phyloP scores from a whole-genome alignment of 2,113 vertebrate species.

The Mobula hypostoma region DNA sequence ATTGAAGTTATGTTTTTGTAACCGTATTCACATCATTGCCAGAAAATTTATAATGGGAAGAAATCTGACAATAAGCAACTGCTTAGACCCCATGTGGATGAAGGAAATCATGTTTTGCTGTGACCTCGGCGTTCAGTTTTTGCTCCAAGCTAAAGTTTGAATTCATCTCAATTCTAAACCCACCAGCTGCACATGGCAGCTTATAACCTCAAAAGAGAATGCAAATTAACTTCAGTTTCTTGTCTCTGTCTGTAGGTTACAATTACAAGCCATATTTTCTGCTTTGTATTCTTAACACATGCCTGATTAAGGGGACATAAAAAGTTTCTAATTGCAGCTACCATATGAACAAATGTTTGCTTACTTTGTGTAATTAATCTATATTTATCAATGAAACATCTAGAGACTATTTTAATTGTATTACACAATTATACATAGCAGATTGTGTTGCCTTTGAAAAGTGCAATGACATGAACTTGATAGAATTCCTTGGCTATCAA shows the following conservation, averaged over 20 bases:
- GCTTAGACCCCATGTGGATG: background rate
- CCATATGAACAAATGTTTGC: background rate
- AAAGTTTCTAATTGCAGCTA: too few species aligned
- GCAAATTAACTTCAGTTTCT: background rate
- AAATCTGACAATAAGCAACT: background rate
- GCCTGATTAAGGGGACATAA: background rate
- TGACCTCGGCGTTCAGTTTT: background rate
- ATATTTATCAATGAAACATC: background rate
- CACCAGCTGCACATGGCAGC: background rate
- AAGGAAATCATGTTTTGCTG: background rate
- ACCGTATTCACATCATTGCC: background rate
- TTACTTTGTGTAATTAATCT: background rate
- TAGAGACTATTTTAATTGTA: background rate
- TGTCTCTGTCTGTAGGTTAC: background rate
- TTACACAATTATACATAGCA: background rate
- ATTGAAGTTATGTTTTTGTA: background rate
- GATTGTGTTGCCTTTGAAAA: background rate
- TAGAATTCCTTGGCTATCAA: background rate
- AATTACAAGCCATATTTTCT: background rate
- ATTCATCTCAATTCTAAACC: background rate
- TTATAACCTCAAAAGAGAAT: background rate
- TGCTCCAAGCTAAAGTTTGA: background rate
- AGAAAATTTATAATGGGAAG: background rate
- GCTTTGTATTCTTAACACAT: background rate
- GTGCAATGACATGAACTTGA: background rate